Evolutionary conservation across 2,113 vertebrate genomes (phyloP).

Genomic region (Glaucomys volans): DNA sequence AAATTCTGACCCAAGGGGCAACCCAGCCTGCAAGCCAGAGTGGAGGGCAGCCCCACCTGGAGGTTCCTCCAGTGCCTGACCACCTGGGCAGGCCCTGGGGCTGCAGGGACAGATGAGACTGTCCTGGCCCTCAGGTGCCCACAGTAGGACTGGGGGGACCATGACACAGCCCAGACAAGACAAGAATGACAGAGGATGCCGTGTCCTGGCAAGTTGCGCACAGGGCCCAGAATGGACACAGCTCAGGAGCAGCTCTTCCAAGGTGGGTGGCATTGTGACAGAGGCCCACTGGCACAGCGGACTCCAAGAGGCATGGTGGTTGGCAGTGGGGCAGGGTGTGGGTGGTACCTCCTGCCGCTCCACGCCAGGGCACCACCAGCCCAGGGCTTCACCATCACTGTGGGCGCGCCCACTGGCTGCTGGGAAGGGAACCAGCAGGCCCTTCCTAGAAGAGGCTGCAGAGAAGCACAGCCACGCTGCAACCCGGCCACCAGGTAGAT

Average conservation of each 20-base stretch:
- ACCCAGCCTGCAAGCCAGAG: background rate
- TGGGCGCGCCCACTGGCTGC: background rate
- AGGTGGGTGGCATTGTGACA: background rate
- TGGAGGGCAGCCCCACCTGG: accelerated
- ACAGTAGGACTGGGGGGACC: accelerated
- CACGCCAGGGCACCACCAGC: background rate
- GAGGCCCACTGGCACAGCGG: background rate
- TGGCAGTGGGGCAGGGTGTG: background rate
- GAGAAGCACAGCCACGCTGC: background rate
- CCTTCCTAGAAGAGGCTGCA: background rate
- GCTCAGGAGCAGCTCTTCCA: too few relatives aligned
- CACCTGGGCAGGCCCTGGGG: background rate
- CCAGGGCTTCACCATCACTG: background rate
- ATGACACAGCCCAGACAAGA: background rate
- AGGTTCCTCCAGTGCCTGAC: accelerated
- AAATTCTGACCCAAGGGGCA: background rate
- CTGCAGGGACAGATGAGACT: background rate
- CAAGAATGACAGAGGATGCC: accelerated
- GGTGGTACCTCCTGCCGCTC: background rate
- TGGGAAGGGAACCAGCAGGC: too few relatives aligned
- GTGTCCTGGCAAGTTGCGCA: accelerated
- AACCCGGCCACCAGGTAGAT: background rate
- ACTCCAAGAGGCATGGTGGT: background rate
- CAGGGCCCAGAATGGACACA: background rate
- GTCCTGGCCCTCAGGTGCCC: background rate